These are phyloP conservation scores for Latheticus oryzae DNA, from an alignment of 2,888 invertebrate species.

Conservation along the genomic window DNA sequence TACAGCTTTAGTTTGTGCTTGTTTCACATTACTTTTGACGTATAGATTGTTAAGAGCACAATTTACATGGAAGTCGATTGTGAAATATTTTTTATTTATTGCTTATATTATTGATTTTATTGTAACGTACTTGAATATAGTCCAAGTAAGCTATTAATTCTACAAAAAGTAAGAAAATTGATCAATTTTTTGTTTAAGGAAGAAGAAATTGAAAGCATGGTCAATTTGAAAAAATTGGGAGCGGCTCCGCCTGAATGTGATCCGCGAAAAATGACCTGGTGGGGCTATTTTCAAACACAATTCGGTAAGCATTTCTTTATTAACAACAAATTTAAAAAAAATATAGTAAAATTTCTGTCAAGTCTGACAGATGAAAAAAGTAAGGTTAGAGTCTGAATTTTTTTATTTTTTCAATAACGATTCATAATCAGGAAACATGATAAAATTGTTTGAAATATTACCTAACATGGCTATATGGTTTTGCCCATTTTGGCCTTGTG, in stretches of 20 bases:
- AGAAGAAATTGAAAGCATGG: constrained; percentile 35
- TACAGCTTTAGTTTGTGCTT: constrained; percentile 43
- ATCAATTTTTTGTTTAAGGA: constrained; percentile 15
- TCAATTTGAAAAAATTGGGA: constrained; percentile 26
- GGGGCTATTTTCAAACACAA: constrained; percentile 23
- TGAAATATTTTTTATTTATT: constrained; percentile 25
- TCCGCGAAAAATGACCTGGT: constrained; percentile 32
- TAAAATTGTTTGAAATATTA: constrained; percentile 26
- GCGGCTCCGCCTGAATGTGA: constrained; percentile 39
- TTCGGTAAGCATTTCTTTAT: constrained; percentile 32
- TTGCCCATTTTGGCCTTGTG: constrained; percentile 23
- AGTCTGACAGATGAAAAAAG: no score
- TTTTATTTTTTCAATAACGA: constrained; percentile 17
- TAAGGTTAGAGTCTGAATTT: no score
- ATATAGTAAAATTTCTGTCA: constrained; percentile 18
- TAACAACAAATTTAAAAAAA: no score
- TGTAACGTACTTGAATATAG: constrained; percentile 22
- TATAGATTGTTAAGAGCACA: constrained; percentile 24
- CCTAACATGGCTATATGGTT: constrained; percentile 32
- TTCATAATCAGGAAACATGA: constrained; percentile 39
- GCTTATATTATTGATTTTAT: constrained; percentile 28
- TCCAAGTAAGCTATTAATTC: constrained; percentile 20
- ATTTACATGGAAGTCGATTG: constrained; percentile 29
- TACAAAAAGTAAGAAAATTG: background rate
- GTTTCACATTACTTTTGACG: constrained; percentile 6